Evolutionary conservation across 2,113 vertebrate genomes (phyloP), one percentile per base, ranked within the genome.

Genomic region (Heterocephalus glaber): DNA sequence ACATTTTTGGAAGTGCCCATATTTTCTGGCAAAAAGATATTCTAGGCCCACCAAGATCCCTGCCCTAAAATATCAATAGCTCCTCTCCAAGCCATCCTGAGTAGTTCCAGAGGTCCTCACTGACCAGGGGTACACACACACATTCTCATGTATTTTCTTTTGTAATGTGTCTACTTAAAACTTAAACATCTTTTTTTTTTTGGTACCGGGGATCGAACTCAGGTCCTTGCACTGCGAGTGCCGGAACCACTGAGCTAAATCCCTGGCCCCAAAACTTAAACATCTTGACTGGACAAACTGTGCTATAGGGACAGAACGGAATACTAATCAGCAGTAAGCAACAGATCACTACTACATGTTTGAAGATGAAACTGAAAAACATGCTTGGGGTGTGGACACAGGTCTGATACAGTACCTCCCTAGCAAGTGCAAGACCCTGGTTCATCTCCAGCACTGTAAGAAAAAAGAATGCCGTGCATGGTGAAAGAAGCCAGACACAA

Each of bases 121-220:
- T 47, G 16, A 38, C n/a, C 13, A 22, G 58, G 89, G 81, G 26
- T 28, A 74, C 2, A 7, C 49, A 33, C 56, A 47, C 20, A n/a
- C 20, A 66, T 83, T 91, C 68, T 86, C 81, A 74, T 68, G 30
- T 20, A 61, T 65, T 92, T 68, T 90, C 83, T 96, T 49, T 79
- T 77, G 7, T 58, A 95, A 87, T 68, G 44, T 61, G 33, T 10
- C 49, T 91, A 41, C n/a, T 49, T 91, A 77, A 76, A 83, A 76
- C 68, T 28, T 89, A 94, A 87, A 72, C 19, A 94, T 90, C 38
- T 89, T 86, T n/a, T n/a, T n/a, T n/a, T n/a, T n/a, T n/a, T n/a
- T n/a, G n/a, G n/a, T n/a, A n/a, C n/a, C n/a, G n/a, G n/a, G n/a
- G n/a, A n/a, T n/a, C n/a, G n/a, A n/a, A n/a, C n/a, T n/a, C n/a